These are phyloP conservation scores for Asarcornis scutulata DNA, from an alignment of 2,113 vertebrate species.

Conservation along the genomic window DNA sequence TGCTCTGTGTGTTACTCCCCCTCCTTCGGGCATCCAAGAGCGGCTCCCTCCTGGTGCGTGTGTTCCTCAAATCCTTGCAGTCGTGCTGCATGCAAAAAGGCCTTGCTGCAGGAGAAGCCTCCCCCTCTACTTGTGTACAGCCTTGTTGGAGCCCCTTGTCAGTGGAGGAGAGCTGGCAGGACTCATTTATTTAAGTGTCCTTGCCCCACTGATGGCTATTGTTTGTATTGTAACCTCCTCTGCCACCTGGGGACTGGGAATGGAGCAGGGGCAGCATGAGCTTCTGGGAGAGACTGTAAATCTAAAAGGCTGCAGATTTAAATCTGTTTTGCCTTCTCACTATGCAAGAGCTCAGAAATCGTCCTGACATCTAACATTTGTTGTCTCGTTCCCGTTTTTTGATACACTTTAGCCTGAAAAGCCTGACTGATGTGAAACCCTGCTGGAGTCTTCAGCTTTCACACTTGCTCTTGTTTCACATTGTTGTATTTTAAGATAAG, in stretches of 20 bases:
- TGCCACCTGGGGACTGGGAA: background rate
- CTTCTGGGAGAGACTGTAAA: background rate
- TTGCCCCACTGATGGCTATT: background rate
- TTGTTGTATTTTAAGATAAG: slow-evolving; percentile 47
- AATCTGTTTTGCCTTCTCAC: background rate
- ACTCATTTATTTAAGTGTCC: background rate
- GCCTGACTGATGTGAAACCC: slow-evolving; percentile 3
- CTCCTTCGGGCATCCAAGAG: background rate
- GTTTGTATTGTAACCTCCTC: background rate
- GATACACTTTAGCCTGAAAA: background rate
- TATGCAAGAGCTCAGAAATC: background rate
- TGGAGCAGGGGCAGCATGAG: background rate
- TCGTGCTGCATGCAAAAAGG: background rate
- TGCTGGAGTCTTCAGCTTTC: slow-evolving; percentile 28
- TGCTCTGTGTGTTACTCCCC: background rate
- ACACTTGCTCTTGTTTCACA: slow-evolving; percentile 49
- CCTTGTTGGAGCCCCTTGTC: background rate
- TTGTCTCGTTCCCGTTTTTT: background rate
- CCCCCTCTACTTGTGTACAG: background rate
- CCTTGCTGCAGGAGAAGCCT: background rate
- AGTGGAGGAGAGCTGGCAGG: background rate
- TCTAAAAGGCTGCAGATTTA: background rate
- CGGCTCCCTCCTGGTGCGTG: background rate
- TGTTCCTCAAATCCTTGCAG: background rate
- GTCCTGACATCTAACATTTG: background rate